Evolutionary conservation across 1,140 invertebrate genomes (phyloP).

Genomic region (Drosophila athabasca): DNA sequence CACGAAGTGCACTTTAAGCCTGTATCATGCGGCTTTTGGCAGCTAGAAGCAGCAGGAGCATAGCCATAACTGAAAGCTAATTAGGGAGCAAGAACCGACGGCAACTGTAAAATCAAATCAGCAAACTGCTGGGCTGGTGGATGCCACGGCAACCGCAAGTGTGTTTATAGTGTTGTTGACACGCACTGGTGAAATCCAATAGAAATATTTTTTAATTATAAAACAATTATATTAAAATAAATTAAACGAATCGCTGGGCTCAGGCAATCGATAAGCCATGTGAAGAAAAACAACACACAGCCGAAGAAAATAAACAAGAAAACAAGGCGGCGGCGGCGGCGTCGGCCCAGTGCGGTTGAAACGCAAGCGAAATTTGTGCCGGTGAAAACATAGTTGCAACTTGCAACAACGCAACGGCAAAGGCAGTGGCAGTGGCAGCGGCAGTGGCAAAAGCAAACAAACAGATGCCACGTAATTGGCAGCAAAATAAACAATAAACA

Average conservation of each 20-base stretch:
- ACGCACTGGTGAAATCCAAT: slow-evolving; percentile 69
- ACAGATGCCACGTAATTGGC: slow-evolving; percentile 56
- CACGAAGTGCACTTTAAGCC: neutral
- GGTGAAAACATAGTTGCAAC: slow-evolving; percentile 59
- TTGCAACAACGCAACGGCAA: neutral
- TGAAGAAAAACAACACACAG: slow-evolving; percentile 32
- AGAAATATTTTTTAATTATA: slow-evolving; percentile 69
- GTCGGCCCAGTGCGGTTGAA: slow-evolving; percentile 28
- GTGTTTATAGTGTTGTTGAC: slow-evolving; percentile 5
- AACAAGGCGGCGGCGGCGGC: slow-evolving; percentile 21
- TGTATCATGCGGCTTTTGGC: slow-evolving; percentile 11
- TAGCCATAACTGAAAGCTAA: slow-evolving; percentile 27
- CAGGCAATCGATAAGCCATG: slow-evolving; percentile 70
- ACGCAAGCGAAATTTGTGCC: slow-evolving; percentile 64
- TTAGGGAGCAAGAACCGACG: slow-evolving; percentile 22
- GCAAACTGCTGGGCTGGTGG: slow-evolving; percentile 9
- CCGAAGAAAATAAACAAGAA: slow-evolving; percentile 43
- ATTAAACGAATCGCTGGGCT: slow-evolving; percentile 74
- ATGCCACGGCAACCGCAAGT: slow-evolving; percentile 16
- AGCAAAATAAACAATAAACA: slow-evolving; percentile 19
- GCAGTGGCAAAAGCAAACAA: slow-evolving; percentile 17
- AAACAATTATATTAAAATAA: slow-evolving; percentile 82
- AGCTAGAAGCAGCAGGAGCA: neutral
- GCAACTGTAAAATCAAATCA: slow-evolving; percentile 27
- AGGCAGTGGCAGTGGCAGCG: too few species aligned